Evolutionary conservation across 2,113 vertebrate species (phyloP), one percentile per base, ranked within the genome.

Genomic region (Campylomormyrus tamandua): DNA sequence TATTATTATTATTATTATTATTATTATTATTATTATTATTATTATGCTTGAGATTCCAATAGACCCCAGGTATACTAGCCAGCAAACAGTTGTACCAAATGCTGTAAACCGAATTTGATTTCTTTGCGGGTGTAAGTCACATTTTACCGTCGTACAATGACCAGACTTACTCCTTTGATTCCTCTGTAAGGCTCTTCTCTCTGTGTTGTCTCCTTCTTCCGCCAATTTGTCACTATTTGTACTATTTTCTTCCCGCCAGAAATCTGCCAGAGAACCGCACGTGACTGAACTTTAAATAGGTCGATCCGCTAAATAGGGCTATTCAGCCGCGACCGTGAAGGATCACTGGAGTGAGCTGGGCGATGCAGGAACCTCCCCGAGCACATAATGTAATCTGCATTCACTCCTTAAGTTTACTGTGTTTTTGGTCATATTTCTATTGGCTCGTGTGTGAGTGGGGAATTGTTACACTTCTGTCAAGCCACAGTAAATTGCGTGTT

Each of bases 221-320:
- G 31, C 13, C 10, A 19, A 17, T 39, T 13, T 42, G 15, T 56
- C 86, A 31, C 49, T 39, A 24, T 87, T 39, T 58, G 39, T 24
- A 84, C 88, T 93, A 83, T 93, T 94, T 94, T 93, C 93, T 93
- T 91, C 90, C 91, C 94, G 91, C 92, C 92, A 48, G 92, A 95
- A 95, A 95, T 92, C 92, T 92, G 91, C 92, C 91, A 90, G 94
- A 92, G 94, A 93, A 19, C 50, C 87, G 91, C 94, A 91, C 94
- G 92, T 93, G 95, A 92, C 90, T 93, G 91, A 92, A 93, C 92
- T 95, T 91, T 93, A 93, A 95, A 94, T 91, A 91, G 90, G 91
- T 89, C 93, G 94, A 92, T 93, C 92, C 84, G 90, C 93, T 90
- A 87, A 93, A 93, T 90, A 87, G 80, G 90, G 86, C 89, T 50